Conservation (phyloP, 2,888 invertebrate genomes). For the Eueremaeus valkanovi region DNA sequence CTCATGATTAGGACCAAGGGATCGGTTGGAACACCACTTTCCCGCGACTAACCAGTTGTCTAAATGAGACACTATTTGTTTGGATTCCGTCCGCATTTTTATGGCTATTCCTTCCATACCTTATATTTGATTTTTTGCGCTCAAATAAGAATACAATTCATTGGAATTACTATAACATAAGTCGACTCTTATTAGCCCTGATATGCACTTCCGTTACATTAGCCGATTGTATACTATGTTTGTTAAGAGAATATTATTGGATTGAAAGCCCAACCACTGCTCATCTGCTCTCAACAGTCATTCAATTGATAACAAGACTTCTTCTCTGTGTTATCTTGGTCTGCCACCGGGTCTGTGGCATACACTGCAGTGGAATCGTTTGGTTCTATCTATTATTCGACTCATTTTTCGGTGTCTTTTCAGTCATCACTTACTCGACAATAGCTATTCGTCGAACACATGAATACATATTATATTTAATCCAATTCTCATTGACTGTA, state of each 20-base stretch:
- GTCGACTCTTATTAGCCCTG: not conserved
- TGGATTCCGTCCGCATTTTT: conserved; percentile 65
- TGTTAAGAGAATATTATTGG: not conserved
- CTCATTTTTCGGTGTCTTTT: not conserved
- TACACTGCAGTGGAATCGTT: conserved; percentile 18
- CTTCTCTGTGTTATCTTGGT: conserved; percentile 3
- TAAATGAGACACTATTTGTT: conserved; percentile 80
- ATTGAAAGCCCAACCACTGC: not conserved
- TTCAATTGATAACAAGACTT: not conserved
- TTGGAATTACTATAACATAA: conserved; percentile 34
- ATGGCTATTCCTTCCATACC: conserved; percentile 29
- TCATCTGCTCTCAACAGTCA: not conserved
- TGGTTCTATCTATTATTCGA: conserved; percentile 37
- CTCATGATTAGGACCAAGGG: too few relatives aligned
- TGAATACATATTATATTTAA: not conserved
- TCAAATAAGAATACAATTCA: not conserved
- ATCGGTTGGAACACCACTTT: conserved; percentile 70
- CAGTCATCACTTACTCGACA: not conserved
- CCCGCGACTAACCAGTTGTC: conserved; percentile 84
- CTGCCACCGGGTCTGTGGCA: conserved; percentile 22
- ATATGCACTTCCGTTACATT: not conserved
- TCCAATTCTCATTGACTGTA: conserved; percentile 2
- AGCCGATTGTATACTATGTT: not conserved
- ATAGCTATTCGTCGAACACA: not conserved
- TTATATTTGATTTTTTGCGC: conserved; percentile 1